Evolutionary conservation across 2,888 invertebrate species (phyloP), one percentile per base, ranked within the genome.

Genomic region (Drosophila siamana): DNA sequence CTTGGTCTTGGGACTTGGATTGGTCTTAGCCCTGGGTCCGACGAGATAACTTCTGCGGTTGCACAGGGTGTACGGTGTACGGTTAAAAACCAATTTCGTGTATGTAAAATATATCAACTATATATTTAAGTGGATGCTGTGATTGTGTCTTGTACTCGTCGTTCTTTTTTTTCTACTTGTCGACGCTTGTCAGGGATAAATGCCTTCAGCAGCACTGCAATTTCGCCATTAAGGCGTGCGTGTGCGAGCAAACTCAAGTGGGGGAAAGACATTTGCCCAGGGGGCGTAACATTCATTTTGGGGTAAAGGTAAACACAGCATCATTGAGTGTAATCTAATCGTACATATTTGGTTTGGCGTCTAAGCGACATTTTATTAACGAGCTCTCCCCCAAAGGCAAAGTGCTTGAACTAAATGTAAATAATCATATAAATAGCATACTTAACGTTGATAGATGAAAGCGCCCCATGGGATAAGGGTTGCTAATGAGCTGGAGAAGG

Each of bases 21-120:
- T 28, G 63, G 57, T 44, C 13, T 46, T 15, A 60, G 57, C 43
- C 13, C 41, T n/a, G 30, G 57, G 61, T 69, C 65, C 64, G 61
- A 65, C 16, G 40, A 33, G 19, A 55, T 41, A 36, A 43, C 52
- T 48, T 11, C 47, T 68, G 67, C 56, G 76, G 70, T 76, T 74
- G 74, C 51, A 36, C 63, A 72, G 60, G 46, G 33, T 62, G 80
- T 84, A 78, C 86, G 46, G 33, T 62, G 80, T 84, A 78, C 86
- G 74, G 80, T 85, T 87, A 85, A 85, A 85, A 85, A 87, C 85
- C 87, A 85, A 85, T 87, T 85, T 87, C 86, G 80, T 85, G 87
- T 85, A 87, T 85, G 87, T 82, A 74, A 83, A 84, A 83, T 86
- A 81, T 83, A 79, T 83, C 78, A 86, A 86, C 86, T 84, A 86